Percentiles rank a stretch among this genome's conserved stretches.
Conservation (phyloP, 1,140 invertebrate species). For the Sminthurides bifidus region DNA sequence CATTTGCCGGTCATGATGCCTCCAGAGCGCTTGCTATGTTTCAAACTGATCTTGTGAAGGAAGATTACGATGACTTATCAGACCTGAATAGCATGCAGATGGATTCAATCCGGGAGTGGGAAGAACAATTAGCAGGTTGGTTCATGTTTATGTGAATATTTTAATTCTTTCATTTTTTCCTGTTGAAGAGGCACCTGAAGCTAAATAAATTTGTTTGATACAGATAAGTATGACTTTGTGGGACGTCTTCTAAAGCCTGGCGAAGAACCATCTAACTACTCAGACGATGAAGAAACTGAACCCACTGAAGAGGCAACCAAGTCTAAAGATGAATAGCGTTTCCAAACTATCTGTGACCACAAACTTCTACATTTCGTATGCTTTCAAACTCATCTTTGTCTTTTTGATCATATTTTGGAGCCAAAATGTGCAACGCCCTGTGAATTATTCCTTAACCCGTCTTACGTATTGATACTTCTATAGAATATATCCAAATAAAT, state of each 20-base stretch:
- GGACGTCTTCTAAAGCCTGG: constrained; percentile 83
- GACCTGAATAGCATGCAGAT: constrained; percentile 76
- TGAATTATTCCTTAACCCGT: too few relatives aligned
- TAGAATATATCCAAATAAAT: too few relatives aligned
- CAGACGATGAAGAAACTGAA: constrained; percentile 70
- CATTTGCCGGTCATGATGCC: constrained; percentile 90
- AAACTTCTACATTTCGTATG: too few relatives aligned
- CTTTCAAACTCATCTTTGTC: too few relatives aligned
- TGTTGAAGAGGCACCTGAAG: background rate
- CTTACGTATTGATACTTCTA: too few relatives aligned
- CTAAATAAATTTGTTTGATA: constrained; percentile 35
- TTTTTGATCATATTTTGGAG: too few relatives aligned
- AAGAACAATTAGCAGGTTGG: constrained; percentile 85
- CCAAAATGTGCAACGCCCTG: too few relatives aligned
- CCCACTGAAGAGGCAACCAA: constrained; percentile 5
- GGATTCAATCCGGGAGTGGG: constrained; percentile 87
- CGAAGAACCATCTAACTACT: constrained; percentile 80
- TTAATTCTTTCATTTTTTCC: background rate
- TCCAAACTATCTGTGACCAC: too few relatives aligned
- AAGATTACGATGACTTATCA: constrained; percentile 89
- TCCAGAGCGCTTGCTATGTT: constrained; percentile 88
- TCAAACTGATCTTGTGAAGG: constrained; percentile 64
- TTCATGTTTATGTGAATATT: background rate
- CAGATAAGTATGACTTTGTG: constrained; percentile 90
- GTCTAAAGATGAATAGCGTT: constrained; percentile 10